Conservation (phyloP, 2,888 invertebrate species). For the Aphrophora alni region DNA sequence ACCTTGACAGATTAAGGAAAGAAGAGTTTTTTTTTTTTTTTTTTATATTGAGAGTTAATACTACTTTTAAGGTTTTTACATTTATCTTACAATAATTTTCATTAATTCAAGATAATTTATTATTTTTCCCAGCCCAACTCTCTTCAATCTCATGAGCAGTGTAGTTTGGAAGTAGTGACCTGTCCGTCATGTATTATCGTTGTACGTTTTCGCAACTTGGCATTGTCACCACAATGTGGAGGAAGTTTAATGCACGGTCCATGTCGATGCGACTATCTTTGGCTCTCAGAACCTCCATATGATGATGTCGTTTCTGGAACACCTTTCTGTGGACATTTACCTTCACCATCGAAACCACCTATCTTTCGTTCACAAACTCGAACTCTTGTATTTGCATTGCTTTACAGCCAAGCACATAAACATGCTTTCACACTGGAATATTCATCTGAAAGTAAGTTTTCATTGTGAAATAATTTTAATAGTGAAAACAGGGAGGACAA, state of each 20-base stretch:
- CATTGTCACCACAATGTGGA: slow-evolving; percentile 55
- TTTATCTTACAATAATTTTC: too few species aligned
- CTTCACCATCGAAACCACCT: slow-evolving; percentile 55
- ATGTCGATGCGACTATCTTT: slow-evolving; percentile 67
- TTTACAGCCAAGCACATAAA: slow-evolving; percentile 64
- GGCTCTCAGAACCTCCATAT: slow-evolving; percentile 70
- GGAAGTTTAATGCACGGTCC: slow-evolving; percentile 56
- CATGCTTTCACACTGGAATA: slow-evolving; percentile 71
- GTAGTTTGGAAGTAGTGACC: slow-evolving; percentile 70
- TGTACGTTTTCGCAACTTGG: slow-evolving; percentile 60
- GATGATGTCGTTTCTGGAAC: slow-evolving; percentile 66
- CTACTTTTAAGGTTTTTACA: too few species aligned
- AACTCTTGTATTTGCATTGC: slow-evolving; percentile 64
- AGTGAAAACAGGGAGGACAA: too few species aligned
- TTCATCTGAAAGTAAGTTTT: slow-evolving; percentile 65
- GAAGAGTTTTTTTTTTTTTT: too few species aligned
- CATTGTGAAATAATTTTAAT: neutral
- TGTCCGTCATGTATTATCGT: slow-evolving; percentile 72
- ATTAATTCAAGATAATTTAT: too few species aligned
- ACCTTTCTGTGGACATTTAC: slow-evolving; percentile 64
- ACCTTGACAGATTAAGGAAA: too few species aligned
- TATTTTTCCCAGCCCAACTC: neutral
- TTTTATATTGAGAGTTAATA: too few species aligned
- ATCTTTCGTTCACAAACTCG: slow-evolving; percentile 66
- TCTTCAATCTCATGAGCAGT: slow-evolving; percentile 58